phyloP scores from a whole-genome alignment of 1,140 invertebrate species.

The Heliconius congener region DNA sequence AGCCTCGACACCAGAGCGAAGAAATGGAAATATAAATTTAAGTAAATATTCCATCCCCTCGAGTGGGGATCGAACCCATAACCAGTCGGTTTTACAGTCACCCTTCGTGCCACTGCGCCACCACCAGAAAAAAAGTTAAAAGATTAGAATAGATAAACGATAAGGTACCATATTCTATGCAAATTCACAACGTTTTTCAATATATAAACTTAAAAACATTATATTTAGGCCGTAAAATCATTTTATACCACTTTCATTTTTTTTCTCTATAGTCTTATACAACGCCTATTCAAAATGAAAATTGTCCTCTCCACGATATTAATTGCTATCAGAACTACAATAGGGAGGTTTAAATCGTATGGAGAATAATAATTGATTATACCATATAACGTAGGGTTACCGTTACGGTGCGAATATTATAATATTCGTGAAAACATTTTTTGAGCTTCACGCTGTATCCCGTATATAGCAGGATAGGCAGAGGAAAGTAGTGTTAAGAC shows the following conservation, averaged over 20 bases:
- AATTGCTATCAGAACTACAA: slow-evolving; percentile 37
- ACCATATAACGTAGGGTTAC: slow-evolving; percentile 15
- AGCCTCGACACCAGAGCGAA: too few species aligned
- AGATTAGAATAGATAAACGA: not conserved
- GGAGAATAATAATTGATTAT: slow-evolving; percentile 32
- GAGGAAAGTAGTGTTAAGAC: too few species aligned
- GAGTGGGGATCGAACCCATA: too few species aligned
- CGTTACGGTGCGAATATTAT: not conserved
- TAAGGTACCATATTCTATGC: too few species aligned
- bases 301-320: slow-evolving; percentile 30
- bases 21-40: too few species aligned
- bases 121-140: not conserved
- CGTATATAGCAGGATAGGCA: too few species aligned
- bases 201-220: not conserved
- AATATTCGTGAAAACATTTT: not conserved
- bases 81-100: too few species aligned
- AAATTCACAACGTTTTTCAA: too few species aligned
- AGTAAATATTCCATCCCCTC: too few species aligned
- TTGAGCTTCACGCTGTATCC: too few species aligned
- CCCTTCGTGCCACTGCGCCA: too few species aligned
- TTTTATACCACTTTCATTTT: not conserved
- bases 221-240: not conserved
- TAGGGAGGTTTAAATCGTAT: slow-evolving; percentile 29
- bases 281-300: slow-evolving; percentile 24
- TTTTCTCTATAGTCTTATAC: slow-evolving; percentile 9